Base-by-base conservation (phyloP, 2,113 vertebrate genomes). In the Semnornis frantzii region DNA sequence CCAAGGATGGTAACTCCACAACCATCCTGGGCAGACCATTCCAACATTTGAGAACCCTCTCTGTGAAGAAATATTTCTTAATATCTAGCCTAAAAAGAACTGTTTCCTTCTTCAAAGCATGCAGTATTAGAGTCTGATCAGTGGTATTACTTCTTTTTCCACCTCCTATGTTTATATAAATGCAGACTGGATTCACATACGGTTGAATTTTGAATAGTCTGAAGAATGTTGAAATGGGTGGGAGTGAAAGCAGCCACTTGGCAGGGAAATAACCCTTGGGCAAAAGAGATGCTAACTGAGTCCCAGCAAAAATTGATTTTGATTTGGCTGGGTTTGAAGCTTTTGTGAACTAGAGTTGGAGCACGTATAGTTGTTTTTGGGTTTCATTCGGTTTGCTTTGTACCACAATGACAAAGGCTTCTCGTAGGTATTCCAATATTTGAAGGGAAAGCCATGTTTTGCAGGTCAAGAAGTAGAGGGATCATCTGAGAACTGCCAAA, bases 301-400 rank as follows among this genome's bases (percentile, higher is more conserved):
- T 85, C 93, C 83, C 89, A 87, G 85, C 69, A 91, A 92, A 96
- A 96, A 96, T 39, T 95, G 95, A 89, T 97, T 93, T 94, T 88
- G 82, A 92, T 94, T 96, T 96, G 93, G 94, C 95, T 87, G 91
- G 75, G 85, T 76, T 46, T 48, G 72, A 87, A 90, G 79, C 85
- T 48, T 92, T 74, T 88, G 76, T 87, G 87, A 94, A 83, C 72
- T 60, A 78, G 0, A 91, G 65, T 55, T 91, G 93, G 89, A 96
- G 89, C 82, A 68, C 0, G 15, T 85, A 85, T 27, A 89, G 89
- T 91, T 92, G 75, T 42, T 93, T 86, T 94, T 90, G 92, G 90
- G 88, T 72, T 92, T 85, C 4, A 0, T 74, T 94, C 81, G 58
- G 83, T 93, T 96, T 96, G 92, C 88, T 95, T 92, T 96, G 84